These are phyloP conservation scores for Steinernema feltiae DNA, from an alignment of 1,140 invertebrate species.

Conservation along the genomic window DNA sequence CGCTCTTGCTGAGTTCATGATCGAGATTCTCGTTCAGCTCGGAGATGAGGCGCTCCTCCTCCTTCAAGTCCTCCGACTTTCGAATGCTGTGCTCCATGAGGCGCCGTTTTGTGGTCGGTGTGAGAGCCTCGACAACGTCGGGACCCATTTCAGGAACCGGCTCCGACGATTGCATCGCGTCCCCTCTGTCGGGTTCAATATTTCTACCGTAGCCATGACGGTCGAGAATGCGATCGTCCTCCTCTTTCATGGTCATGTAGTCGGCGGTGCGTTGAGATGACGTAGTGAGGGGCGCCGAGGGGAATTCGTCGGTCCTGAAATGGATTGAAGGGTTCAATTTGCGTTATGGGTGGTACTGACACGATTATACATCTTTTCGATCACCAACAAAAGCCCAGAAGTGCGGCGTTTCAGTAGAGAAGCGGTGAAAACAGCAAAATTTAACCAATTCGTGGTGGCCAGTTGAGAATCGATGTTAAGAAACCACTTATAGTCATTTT, in stretches of 20 bases:
- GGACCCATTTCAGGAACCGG: slow-evolving; percentile 33
- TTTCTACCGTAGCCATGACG: slow-evolving; percentile 30
- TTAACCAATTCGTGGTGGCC: too few species aligned
- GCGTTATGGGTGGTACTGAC: too few species aligned
- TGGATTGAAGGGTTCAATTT: too few species aligned
- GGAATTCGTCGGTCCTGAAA: slow-evolving; percentile 7
- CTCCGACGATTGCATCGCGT: slow-evolving; percentile 26
- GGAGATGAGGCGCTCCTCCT: background rate
- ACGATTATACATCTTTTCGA: too few species aligned
- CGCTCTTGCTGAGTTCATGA: background rate
- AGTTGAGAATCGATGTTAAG: too few species aligned
- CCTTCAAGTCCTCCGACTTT: slow-evolving; percentile 25
- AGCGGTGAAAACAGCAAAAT: too few species aligned
- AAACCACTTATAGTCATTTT: too few species aligned
- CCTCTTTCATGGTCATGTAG: slow-evolving; percentile 34
- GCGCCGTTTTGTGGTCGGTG: slow-evolving; percentile 36
- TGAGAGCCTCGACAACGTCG: slow-evolving; percentile 40
- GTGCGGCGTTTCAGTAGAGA: too few species aligned
- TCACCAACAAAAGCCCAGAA: too few species aligned
- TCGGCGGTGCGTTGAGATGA: slow-evolving; percentile 29
- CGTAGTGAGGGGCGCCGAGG: slow-evolving; percentile 2
- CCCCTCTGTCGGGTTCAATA: background rate
- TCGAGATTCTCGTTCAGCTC: slow-evolving; percentile 9
- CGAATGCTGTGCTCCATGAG: slow-evolving; percentile 40
- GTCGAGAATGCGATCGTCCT: slow-evolving; percentile 37